Conservation (phyloP, 2,888 invertebrate genomes). For the Cheilosia vernalis region DNA sequence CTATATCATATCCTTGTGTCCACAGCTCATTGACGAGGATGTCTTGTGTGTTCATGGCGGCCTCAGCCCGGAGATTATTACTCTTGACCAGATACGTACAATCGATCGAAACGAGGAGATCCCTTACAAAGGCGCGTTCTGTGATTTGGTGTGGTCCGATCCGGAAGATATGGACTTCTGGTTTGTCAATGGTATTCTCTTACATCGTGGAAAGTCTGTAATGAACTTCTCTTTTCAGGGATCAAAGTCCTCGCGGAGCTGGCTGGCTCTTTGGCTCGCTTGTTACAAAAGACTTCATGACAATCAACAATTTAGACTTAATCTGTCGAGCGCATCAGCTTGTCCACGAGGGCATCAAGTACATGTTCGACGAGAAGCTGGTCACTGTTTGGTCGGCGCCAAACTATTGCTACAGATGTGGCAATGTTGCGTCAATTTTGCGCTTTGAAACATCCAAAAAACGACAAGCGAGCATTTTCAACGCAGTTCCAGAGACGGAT, state of each 20-base stretch:
- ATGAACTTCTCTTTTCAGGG: slow-evolving; percentile 84
- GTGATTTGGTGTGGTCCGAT: slow-evolving; percentile 99
- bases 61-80: slow-evolving; percentile 97
- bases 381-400: slow-evolving; percentile 99
- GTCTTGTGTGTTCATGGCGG: slow-evolving; percentile 99
- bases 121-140: slow-evolving; percentile 98
- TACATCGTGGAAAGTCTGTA: neutral
- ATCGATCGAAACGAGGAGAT: slow-evolving; percentile 99
- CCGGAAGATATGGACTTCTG: slow-evolving; percentile 98
- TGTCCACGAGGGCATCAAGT: slow-evolving; percentile 99
- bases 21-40: slow-evolving; percentile 94
- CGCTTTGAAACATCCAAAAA: slow-evolving; percentile 92
- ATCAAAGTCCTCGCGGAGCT: slow-evolving; percentile 97
- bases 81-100: slow-evolving; percentile 97
- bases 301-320: slow-evolving; percentile 94
- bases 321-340: slow-evolving; percentile 99
- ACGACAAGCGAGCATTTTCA: slow-evolving; percentile 93
- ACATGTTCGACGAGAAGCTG: slow-evolving; percentile 98
- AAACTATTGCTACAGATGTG: slow-evolving; percentile 99
- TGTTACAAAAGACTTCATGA: slow-evolving; percentile 97
- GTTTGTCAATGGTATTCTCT: slow-evolving; percentile 83
- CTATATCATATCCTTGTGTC: neutral
- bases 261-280: slow-evolving; percentile 98
- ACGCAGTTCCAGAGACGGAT: slow-evolving; percentile 97
- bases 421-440: slow-evolving; percentile 98